Percentiles rank a stretch among this genome's conserved stretches.
Evolutionary conservation across 2,888 invertebrate species (phyloP).

Genomic region (Drosophila niveifrons): DNA sequence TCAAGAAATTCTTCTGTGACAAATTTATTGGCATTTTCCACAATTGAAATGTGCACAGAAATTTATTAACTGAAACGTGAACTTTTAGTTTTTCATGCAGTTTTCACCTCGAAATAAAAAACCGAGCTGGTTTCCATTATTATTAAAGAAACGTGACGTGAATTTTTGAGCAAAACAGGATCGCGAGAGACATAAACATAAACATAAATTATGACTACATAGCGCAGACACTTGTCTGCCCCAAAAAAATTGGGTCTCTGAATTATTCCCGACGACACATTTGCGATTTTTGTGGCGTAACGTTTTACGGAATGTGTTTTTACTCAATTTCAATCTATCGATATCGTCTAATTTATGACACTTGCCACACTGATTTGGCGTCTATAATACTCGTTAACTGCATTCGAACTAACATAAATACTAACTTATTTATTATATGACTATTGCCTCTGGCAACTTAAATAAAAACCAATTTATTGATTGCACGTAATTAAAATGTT

Average conservation of each 20-base stretch:
- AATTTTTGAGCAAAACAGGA: not conserved
- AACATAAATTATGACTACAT: conserved; percentile 60
- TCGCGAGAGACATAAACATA: conserved; percentile 11
- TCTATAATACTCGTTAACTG: conserved; percentile 44
- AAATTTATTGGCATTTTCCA: conserved; percentile 2
- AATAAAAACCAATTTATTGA: conserved; percentile 47
- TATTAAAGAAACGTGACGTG: conserved; percentile 3
- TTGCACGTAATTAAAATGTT: conserved; percentile 62
- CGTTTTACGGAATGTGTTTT: conserved; percentile 28
- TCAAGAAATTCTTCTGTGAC: not conserved
- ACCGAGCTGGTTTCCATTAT: conserved; percentile 39
- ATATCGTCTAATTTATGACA: conserved; percentile 67
- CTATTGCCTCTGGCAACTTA: conserved; percentile 23
- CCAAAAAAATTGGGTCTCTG: conserved; percentile 17
- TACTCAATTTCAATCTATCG: conserved; percentile 22
- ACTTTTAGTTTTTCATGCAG: not conserved
- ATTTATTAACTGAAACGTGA: not conserved
- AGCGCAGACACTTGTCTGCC: conserved; percentile 31
- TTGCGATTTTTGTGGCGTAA: conserved; percentile 23
- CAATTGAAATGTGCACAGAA: not conserved
- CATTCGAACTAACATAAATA: not conserved
- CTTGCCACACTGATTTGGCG: conserved; percentile 62
- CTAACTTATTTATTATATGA: not conserved
- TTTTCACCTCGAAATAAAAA: conserved; percentile 29
- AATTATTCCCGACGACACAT: conserved; percentile 39